phyloP scores from a whole-genome alignment of 37 sponge, comb jelly and placozoan species.

The Tethya wilhelma region DNA sequence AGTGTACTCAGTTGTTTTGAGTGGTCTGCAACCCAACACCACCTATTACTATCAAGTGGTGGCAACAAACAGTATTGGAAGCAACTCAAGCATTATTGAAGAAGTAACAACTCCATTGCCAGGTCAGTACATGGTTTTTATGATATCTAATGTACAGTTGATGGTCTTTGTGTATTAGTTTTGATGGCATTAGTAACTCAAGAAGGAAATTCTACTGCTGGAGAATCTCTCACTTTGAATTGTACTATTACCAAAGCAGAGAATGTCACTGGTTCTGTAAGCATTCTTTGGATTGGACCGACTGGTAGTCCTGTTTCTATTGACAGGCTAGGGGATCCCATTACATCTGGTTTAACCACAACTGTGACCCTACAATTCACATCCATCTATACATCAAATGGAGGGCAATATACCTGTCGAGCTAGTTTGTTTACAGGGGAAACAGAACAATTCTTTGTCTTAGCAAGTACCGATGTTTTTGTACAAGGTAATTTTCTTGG shows the following conservation, averaged over 20 bases:
- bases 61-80: slow-evolving; percentile 9
- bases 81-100: background rate
- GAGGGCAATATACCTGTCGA: slow-evolving; percentile 7
- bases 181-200: slow-evolving; percentile 1
- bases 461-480: slow-evolving; percentile 1
- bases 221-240: background rate
- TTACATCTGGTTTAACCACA: background rate
- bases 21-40: slow-evolving; percentile 7
- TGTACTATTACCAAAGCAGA: slow-evolving; percentile 2
- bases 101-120: background rate
- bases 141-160: background rate
- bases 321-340: background rate
- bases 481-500: background rate
- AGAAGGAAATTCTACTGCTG: background rate
- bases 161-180: background rate
- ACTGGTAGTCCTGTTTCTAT: background rate
- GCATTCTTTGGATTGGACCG: slow-evolving; percentile 8
- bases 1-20: slow-evolving; percentile 4
- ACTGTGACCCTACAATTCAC: background rate
- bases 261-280: slow-evolving; percentile 2
- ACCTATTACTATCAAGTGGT: slow-evolving; percentile 32
- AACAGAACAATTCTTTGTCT: background rate
- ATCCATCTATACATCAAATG: background rate
- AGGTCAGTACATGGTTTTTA: no score
- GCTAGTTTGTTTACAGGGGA: background rate